A percentile compares a stretch with the other conserved stretches of the same genome.
Conservation (phyloP, 2,113 vertebrate species). For the Cromileptes altivelis region DNA sequence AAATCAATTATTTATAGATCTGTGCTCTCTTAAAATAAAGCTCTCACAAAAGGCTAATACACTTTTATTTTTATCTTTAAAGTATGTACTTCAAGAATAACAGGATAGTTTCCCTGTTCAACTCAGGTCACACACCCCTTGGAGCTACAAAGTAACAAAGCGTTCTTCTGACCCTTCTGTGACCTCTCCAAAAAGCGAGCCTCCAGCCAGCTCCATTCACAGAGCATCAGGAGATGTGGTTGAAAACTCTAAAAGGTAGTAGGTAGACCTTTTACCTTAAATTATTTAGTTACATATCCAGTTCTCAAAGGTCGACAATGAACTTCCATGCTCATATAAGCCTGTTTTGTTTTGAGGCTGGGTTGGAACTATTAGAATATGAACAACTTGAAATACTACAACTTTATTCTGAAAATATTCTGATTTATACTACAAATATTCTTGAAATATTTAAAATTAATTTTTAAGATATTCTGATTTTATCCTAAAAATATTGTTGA, state of each 20-base stretch:
- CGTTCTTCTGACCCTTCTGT: neutral
- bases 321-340: neutral
- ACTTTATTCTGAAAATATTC: neutral
- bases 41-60: neutral
- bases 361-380: neutral
- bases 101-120: neutral
- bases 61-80: neutral
- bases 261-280: neutral
- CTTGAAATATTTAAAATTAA: neutral
- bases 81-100: neutral
- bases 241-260: neutral
- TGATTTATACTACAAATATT: neutral
- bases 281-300: neutral
- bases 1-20: neutral
- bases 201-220: neutral
- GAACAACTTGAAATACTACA: neutral
- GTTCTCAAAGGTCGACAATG: neutral
- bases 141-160: neutral
- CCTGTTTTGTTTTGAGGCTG: neutral
- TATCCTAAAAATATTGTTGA: no score
- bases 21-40: neutral
- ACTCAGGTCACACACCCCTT: neutral
- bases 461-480: no score
- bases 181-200: neutral
- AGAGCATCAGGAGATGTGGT: neutral